Base-by-base conservation (phyloP, 2,888 invertebrate genomes). In the Nudaria mundana region DNA sequence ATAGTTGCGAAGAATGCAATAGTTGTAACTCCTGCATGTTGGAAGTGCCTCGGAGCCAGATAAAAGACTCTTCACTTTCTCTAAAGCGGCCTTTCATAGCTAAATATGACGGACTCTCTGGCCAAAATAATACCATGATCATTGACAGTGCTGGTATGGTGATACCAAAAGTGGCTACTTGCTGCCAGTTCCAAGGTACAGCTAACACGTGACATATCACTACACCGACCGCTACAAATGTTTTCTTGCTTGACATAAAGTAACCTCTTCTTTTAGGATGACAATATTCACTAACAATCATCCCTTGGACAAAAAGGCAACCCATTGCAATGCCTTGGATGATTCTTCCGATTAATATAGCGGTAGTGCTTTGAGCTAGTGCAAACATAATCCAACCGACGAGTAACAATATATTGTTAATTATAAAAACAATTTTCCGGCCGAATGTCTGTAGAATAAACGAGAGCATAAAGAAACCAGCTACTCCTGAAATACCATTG, bases 81-180 rank as follows among this genome's bases (percentile, higher is more conserved):
- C 51, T 49, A 40, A 60, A 72, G 12, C 53, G 55, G 2, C 72
- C 73, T 41, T 59, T 71, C 42, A 69, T 45, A 0, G 72, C 76
- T 4, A 67, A 51, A 35, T 50, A 66, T 0, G 66, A 57, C 1
- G 76, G 77, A 25, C 75, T 76, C 36, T 76, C 76, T 0, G 66
- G 63, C 66, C 73, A 76, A 11, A 63, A 56, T 0, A 55, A 37
- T 0, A 67, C 61, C 12, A 69, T 6, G 0, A 69, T 13, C 1
- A 63, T 33, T 1, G 63, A 33, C 1, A 56, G 1, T 1, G 50
- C 12, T 7, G 54, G 35, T 4, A 14, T 14, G 8, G 1, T 3
- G 0, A 53, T 40, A 0, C 56, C 10, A 3, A 58, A 45, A 3
- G 61, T 30, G 3, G 64, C 53, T 13, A 74, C 62, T 40, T 69